A percentile compares a stretch with the other conserved stretches of the same genome.
These are phyloP conservation scores for Leptopilina myrica DNA, from an alignment of 2,888 invertebrate genomes.

Conservation along the genomic window DNA sequence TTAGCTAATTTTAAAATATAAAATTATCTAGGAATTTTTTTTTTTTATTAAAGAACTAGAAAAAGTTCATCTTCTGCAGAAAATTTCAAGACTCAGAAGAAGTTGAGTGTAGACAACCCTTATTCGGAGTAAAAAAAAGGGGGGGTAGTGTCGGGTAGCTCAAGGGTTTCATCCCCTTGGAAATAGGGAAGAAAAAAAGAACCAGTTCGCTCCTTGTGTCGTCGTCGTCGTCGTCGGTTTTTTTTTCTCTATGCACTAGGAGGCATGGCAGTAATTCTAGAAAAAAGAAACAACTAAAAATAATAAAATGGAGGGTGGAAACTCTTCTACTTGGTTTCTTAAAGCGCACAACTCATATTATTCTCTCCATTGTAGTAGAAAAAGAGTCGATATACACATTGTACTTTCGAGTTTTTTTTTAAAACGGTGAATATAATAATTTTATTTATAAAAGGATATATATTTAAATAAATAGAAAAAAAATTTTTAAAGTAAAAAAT, in stretches of 20 bases:
- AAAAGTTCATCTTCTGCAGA: slow-evolving; percentile 8
- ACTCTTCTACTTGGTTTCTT: slow-evolving; percentile 29
- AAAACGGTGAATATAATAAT: too few species aligned
- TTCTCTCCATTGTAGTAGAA: not conserved
- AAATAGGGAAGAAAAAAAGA: slow-evolving; percentile 22
- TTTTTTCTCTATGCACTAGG: slow-evolving; percentile 14
- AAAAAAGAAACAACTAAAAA: slow-evolving; percentile 16
- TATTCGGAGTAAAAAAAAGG: slow-evolving; percentile 5
- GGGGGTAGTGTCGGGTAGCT: slow-evolving; percentile 41
- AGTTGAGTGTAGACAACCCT: slow-evolving; percentile 38
- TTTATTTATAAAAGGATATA: too few species aligned
- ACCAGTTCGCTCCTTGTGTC: slow-evolving; percentile 31
- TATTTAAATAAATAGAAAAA: too few species aligned
- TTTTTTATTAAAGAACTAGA: not conserved
- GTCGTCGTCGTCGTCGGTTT: slow-evolving; percentile 18
- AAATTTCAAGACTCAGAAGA: slow-evolving; percentile 17
- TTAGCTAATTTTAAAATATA: too few species aligned
- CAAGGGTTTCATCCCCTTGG: slow-evolving; percentile 41
- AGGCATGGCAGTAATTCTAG: slow-evolving; percentile 1
- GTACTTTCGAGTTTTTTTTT: too few species aligned
- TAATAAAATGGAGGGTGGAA: slow-evolving; percentile 20
- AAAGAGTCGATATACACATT: not conserved
- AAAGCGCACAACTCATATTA: not conserved
- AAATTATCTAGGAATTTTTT: not conserved
- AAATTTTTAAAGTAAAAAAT: too few species aligned